Evolutionary conservation across 2,888 invertebrate species (phyloP), one percentile per base, ranked within the genome.

Genomic region (Laspeyria flexula): DNA sequence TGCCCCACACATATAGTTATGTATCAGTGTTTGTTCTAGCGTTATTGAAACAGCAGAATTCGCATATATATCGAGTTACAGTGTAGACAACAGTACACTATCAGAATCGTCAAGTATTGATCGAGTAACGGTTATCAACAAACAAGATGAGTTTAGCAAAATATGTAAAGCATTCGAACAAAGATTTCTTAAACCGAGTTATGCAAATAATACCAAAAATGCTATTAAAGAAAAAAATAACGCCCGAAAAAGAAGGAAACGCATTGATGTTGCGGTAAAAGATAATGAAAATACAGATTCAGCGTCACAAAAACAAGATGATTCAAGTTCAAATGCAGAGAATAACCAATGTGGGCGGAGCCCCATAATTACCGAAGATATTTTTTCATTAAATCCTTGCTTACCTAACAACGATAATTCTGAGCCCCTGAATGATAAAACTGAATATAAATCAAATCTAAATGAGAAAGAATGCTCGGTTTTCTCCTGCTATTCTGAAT

Each of bases 111-210:
- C 87, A 1, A 90, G 89, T 69, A 70, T 76, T 58, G 89, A 87
- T 68, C 82, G 88, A 40, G 67, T 90, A 18, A 91, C 90, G 0
- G 88, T 91, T 6, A 86, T 91, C 44, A 79, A 85, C 41, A 86
- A 83, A 23, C 56, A 81, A 49, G 71, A 78, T 30, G 71, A 81
- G 9, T 69, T 77, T 40, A 66, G 39, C 18, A 61, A 74, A 58
- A 57, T 75, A 13, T 69, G 69, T 37, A 30, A 70, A 52, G 60
- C 65, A 48, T 62, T 76, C 34, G 65, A 74, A 55, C 67, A 73
- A 38, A 63, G 39, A 16, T 53, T 71, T 13, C 12, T 56, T 1
- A 71, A 54, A 43, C 43, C 54, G 4, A 60, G 63, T 12, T 25
- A 25, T 25, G 25, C 1, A 25, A 25, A 25, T 25, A 60, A 51